A percentile compares a stretch with the other conserved stretches of the same genome.
Conservation (phyloP, 2,113 vertebrate genomes). For the Gambusia affinis region DNA sequence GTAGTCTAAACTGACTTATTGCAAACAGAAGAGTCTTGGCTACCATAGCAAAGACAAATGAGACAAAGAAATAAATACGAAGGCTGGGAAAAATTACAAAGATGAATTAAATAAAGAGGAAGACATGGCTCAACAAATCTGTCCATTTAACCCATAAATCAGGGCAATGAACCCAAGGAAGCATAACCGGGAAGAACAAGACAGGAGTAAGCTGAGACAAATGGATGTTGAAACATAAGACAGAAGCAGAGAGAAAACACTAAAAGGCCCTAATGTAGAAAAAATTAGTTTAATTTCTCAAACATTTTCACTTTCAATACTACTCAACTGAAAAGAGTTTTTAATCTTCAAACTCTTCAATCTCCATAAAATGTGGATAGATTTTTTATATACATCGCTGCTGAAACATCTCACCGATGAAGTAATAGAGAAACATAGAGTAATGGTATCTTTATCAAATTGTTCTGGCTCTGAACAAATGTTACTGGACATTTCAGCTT, state of each 20-base stretch:
- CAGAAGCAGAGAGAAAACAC: too few species aligned
- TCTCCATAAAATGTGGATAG: not conserved
- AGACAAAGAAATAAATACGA: not conserved
- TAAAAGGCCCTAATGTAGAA: too few species aligned
- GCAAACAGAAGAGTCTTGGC: not conserved
- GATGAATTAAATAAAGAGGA: conserved; percentile 29
- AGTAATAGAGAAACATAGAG: not conserved
- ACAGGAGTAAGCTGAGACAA: conserved; percentile 30
- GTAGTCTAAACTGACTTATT: not conserved
- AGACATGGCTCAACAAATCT: conserved; percentile 37
- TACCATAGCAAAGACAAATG: not conserved
- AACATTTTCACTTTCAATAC: not conserved
- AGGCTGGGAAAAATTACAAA: not conserved
- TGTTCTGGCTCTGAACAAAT: conserved; percentile 8
- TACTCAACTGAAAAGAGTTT: not conserved
- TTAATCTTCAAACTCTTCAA: not conserved
- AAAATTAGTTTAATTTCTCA: too few species aligned
- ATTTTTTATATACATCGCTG: not conserved
- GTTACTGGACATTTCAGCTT: not conserved
- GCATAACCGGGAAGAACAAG: conserved; percentile 7
- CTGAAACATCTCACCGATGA: not conserved
- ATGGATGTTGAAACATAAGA: conserved; percentile 11
- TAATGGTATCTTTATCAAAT: not conserved
- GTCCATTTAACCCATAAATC: conserved; percentile 38
- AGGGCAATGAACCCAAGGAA: conserved; percentile 16